Evolutionary conservation across 1,140 invertebrate genomes (phyloP), one percentile per base, ranked within the genome.

Genomic region (Tetramorium alpestre): DNA sequence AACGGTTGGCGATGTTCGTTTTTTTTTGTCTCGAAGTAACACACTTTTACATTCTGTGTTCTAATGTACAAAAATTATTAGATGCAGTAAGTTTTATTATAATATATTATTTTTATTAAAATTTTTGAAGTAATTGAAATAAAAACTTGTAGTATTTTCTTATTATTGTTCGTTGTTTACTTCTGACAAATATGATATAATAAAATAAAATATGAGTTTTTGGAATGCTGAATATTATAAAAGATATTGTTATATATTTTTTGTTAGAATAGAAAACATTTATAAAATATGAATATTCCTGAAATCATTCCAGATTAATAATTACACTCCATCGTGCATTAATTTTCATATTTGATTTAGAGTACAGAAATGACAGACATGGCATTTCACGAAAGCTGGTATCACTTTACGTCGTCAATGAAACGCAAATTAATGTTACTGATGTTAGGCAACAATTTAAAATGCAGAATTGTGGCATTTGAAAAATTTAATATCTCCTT

Each of bases 41-140:
- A 10, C 89, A 91, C 67, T 67, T 91, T 18, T 92, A 89, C 11
- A 76, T 92, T 38, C 8, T 91, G 2, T 92, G 91, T 54, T 88
- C 33, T 5, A 88, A 72, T 8, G 58, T 90, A 13, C 89, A 92
- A 85, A 51, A 82, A 10, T 82, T 91, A 60, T 18, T 90, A 16
- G 90, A 92, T 16, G 84, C 90, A 72, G 90, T 92, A 85, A 86
- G 73, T 10, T 58, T 60, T 69, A 11, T 7, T 28, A 51, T 25
- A 51, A 70, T 13, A n/a, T 6, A 69, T 44, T 22, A 47, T 69
- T 67, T 67, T 67, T 41, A n/a, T 18, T 3, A 44, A 10, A 44
- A 3, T 41, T 41, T 4, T 33, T 33, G 4, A 1, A 67, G 13
- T 67, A 22, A 67, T 41, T 67, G 44, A 8, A 18, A 3, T 22